These are phyloP conservation scores for Holcopasites calliopsidis DNA, from an alignment of 1,140 invertebrate genomes.

Conservation along the genomic window DNA sequence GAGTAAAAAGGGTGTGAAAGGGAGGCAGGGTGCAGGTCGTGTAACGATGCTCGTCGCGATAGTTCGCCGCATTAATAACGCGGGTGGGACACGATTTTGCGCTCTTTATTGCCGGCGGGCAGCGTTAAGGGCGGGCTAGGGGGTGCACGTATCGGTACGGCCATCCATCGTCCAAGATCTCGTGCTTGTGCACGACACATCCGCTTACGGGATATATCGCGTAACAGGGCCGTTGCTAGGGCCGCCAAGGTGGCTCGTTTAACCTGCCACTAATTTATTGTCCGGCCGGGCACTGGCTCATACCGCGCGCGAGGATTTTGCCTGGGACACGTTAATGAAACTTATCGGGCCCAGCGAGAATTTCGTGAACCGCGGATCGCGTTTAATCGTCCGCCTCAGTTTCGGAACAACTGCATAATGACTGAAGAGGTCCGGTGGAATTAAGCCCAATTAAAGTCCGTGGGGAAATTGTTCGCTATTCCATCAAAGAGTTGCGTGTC, in stretches of 20 bases:
- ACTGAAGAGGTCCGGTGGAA: neutral
- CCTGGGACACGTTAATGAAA: slow-evolving; percentile 55
- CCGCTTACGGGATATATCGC: slow-evolving; percentile 63
- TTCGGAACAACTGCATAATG: neutral
- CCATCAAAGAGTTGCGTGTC: no score
- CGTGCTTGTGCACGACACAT: slow-evolving; percentile 63
- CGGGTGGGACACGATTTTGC: slow-evolving; percentile 60
- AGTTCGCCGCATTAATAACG: slow-evolving; percentile 62
- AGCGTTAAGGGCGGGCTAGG: slow-evolving; percentile 49
- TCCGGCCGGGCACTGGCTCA: slow-evolving; percentile 35
- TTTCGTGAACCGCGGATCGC: neutral
- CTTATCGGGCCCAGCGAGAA: slow-evolving; percentile 17
- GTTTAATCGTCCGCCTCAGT: slow-evolving; percentile 33
- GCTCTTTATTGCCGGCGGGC: slow-evolving; percentile 61
- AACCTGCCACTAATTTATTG: slow-evolving; percentile 61
- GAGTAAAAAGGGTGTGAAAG: neutral
- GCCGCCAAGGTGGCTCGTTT: slow-evolving; percentile 57
- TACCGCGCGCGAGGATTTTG: slow-evolving; percentile 31
- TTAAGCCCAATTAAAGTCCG: no score
- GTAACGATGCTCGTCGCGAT: slow-evolving; percentile 56
- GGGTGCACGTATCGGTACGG: slow-evolving; percentile 51
- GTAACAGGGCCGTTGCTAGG: slow-evolving; percentile 44
- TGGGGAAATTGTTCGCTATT: neutral
- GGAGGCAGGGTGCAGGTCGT: slow-evolving; percentile 22
- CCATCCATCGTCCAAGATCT: slow-evolving; percentile 66